Evolutionary conservation across 1,140 invertebrate species (phyloP), one percentile per base, ranked within the genome.

Genomic region (Coelopa frigida): DNA sequence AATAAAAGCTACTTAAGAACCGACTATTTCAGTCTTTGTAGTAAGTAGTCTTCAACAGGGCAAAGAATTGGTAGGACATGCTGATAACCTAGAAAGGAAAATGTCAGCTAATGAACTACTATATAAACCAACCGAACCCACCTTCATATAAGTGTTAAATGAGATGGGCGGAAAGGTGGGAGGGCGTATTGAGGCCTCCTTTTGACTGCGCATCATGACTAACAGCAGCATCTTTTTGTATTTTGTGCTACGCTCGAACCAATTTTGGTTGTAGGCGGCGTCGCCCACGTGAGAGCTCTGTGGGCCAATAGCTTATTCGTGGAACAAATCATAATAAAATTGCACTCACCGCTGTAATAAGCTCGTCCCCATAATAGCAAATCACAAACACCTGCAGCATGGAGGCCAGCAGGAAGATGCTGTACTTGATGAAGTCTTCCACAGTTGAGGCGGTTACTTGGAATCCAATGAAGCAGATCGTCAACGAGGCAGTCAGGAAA

Each of bases 401-500:
- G 3, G 62, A 66, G 0, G 62, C 60, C 52, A 57, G 57, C 5
- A 65, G 40, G 26, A 65, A 66, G 4, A 65, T 66, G 44, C 53
- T 54, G 35, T 65, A 66, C 17, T 64, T 66, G 0, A 65, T 48
- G 26, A 65, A 59, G 0, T 57, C 62, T 31, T 65, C 62, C 2
- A 54, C 23, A 2, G 51, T 59, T 0, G 61, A 60, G 12, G 59
- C 58, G 4, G 59, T 66, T 35, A 66, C 56, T 47, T 66, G 62
- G 41, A 66, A 66, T 26, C 59, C 62, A 5, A 66, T 61, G 37
- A 66, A 66, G n/a, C 62, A 66, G 14, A 66, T 66, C 10, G 60
- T 61, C 53, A 61, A 55, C 6, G 62, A 66, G 15, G 62, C 59
- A 44, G 55, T 58, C 22, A 66, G 38, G 39, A 66, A 66, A 41